phyloP scores from a whole-genome alignment of 37 sponge, comb jelly and placozoan species.

The Cladorhizidae sp. region DNA sequence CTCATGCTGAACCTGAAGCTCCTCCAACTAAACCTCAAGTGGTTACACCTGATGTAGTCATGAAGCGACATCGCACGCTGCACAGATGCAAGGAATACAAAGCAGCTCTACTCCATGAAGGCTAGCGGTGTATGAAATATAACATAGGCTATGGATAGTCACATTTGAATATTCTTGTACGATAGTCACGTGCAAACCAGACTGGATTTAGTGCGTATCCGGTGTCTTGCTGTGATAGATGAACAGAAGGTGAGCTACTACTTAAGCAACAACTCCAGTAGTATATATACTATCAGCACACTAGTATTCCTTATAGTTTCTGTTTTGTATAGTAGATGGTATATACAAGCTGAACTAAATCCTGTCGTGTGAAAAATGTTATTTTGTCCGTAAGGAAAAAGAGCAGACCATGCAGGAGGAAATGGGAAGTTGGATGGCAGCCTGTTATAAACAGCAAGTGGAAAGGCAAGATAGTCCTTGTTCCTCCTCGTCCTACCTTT shows the following conservation, averaged over 20 bases:
- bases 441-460: slow-evolving; percentile 74
- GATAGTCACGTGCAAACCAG: slow-evolving; percentile 26
- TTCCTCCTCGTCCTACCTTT: too few species aligned
- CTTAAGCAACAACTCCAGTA: background rate
- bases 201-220: slow-evolving; percentile 39
- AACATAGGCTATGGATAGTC: background rate
- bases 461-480: slow-evolving; percentile 72
- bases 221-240: slow-evolving; percentile 24
- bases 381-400: too few species aligned
- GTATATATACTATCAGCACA: background rate
- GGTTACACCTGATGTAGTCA: slow-evolving; percentile 27
- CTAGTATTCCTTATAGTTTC: background rate
- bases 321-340: background rate
- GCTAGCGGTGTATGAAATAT: slow-evolving; percentile 7
- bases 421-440: slow-evolving; percentile 78
- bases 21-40: background rate
- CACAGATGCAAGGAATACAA: slow-evolving; percentile 52
- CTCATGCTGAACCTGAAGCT: background rate
- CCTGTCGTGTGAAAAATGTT: too few species aligned
- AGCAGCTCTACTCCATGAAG: slow-evolving; percentile 56
- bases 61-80: slow-evolving; percentile 23
- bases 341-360: background rate
- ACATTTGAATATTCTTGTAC: background rate
- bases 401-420: slow-evolving; percentile 43
- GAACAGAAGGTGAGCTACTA: slow-evolving; percentile 37